These are phyloP conservation scores for Malurus leucopterus DNA, from an alignment of 2,797 vertebrate species.

Conservation along the genomic window DNA sequence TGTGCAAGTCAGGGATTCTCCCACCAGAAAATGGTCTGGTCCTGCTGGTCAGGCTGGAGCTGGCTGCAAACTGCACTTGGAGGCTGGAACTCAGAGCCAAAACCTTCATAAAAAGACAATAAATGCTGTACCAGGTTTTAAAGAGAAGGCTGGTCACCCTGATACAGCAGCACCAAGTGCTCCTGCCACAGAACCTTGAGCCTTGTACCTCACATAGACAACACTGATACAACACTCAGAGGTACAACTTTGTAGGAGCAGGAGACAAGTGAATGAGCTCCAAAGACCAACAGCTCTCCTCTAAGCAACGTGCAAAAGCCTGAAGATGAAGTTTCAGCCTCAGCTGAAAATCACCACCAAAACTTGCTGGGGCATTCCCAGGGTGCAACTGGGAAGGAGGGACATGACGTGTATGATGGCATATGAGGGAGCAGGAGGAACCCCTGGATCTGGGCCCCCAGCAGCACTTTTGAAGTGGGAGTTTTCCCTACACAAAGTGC, in stretches of 20 bases:
- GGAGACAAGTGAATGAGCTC: background rate
- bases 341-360: background rate
- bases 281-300: background rate
- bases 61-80: background rate
- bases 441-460: background rate
- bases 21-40: background rate
- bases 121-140: background rate
- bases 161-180: background rate
- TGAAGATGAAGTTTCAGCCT: background rate
- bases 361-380: fast-evolving
- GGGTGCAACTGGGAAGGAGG: background rate
- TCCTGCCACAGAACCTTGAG: background rate
- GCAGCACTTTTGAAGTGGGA: background rate
- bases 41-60: background rate
- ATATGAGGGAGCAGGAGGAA: background rate
- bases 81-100: background rate
- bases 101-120: background rate
- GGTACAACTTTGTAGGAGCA: background rate
- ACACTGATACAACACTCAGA: background rate
- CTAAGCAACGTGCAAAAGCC: background rate
- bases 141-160: background rate
- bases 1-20: background rate
- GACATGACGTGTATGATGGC: fast-evolving
- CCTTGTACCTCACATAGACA: fast-evolving
- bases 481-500: fast-evolving